A percentile compares a stretch with the other conserved stretches of the same genome.
These are phyloP conservation scores for Ranitomeya imitator DNA, from an alignment of 2,113 vertebrate species.

Conservation along the genomic window DNA sequence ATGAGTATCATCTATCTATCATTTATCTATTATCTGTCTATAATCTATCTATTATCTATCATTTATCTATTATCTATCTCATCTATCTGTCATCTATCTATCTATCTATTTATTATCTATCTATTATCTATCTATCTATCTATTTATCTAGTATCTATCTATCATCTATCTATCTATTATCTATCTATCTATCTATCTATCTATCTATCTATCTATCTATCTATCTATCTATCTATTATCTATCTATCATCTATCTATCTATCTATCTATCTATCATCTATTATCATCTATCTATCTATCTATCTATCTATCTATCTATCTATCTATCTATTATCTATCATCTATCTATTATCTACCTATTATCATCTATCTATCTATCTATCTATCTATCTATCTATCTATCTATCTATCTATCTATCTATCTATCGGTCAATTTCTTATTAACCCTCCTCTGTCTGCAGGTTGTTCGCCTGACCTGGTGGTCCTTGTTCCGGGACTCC, in stretches of 20 bases:
- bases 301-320: neutral
- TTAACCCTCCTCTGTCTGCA: constrained; percentile 61
- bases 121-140: neutral
- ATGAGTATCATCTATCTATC: neutral
- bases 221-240: neutral
- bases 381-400: neutral
- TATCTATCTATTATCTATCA: neutral
- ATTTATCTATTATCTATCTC: neutral
- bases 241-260: neutral
- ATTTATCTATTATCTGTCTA: neutral
- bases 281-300: constrained; percentile 3
- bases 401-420: neutral
- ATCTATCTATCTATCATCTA: neutral
- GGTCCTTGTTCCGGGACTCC: constrained; percentile 94
- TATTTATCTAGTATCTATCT: neutral
- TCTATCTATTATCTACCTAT: constrained; percentile 12
- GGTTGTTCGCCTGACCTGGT: constrained; percentile 91
- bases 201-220: neutral
- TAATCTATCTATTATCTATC: neutral
- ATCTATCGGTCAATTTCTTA: neutral
- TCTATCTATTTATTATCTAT: neutral
- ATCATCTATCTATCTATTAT: neutral
- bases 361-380: neutral
- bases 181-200: neutral
- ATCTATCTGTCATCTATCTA: neutral